Evolutionary conservation across 2,113 vertebrate species (phyloP).

Genomic region (Machaerirhynchus nigripectus): DNA sequence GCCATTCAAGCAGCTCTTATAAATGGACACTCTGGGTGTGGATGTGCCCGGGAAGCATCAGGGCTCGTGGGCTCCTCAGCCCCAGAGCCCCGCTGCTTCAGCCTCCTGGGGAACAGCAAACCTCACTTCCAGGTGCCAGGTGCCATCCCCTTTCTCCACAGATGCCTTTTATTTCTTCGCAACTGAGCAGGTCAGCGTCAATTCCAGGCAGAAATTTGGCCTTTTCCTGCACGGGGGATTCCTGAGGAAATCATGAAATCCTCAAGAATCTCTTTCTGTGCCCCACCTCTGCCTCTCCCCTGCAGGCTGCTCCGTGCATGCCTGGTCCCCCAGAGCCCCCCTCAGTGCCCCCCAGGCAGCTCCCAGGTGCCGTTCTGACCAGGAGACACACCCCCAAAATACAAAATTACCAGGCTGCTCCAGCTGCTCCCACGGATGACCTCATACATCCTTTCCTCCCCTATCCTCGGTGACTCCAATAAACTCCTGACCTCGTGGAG

Average conservation of each 20-base stretch:
- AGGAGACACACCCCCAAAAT: too few relatives aligned
- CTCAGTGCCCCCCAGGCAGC: not conserved
- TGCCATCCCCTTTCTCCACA: not conserved
- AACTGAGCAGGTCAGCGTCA: not conserved
- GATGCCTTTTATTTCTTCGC: not conserved
- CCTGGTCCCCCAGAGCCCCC: not conserved
- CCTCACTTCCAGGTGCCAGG: not conserved
- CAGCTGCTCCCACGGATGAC: not conserved
- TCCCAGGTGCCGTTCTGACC: not conserved
- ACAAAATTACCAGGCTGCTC: too few relatives aligned
- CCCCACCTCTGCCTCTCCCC: not conserved
- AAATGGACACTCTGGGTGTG: fast-evolving
- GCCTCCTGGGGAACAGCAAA: not conserved
- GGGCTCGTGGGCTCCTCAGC: not conserved
- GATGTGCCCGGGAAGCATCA: fast-evolving
- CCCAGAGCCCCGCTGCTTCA: not conserved
- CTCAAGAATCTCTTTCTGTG: not conserved
- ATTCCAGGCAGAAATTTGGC: not conserved
- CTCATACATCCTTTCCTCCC: not conserved
- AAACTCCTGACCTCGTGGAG: not conserved
- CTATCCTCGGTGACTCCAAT: not conserved
- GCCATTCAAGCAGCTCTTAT: not conserved
- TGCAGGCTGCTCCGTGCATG: fast-evolving
- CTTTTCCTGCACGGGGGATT: not conserved
- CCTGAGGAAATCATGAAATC: not conserved